These are phyloP conservation scores for Eupristina koningsbergeri DNA, from an alignment of 1,140 invertebrate species.

Conservation along the genomic window DNA sequence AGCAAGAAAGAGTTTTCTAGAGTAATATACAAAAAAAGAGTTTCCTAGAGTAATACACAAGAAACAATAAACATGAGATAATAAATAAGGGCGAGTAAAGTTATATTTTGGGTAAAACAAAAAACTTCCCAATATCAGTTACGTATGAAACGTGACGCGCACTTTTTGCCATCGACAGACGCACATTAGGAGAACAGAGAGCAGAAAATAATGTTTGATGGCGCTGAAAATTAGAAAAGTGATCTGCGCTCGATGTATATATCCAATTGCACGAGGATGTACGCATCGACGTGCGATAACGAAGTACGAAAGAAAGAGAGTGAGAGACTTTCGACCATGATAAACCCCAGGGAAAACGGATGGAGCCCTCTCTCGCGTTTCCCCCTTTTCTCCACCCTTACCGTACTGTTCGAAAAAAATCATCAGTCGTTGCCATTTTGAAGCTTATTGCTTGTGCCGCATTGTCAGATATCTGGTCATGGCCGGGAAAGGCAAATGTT, in stretches of 20 bases:
- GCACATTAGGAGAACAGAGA: constrained; percentile 42
- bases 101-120: constrained; percentile 53
- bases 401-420: not conserved
- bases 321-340: constrained; percentile 27
- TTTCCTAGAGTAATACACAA: not conserved
- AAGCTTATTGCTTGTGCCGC: not conserved
- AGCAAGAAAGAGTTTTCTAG: not conserved
- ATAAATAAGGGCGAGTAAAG: constrained; percentile 38
- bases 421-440: constrained; percentile 23
- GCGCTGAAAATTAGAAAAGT: constrained; percentile 66
- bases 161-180: not conserved
- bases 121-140: constrained; percentile 65
- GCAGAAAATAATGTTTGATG: constrained; percentile 65
- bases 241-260: constrained; percentile 52
- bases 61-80: not conserved
- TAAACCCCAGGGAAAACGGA: constrained; percentile 42
- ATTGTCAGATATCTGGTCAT: not conserved
- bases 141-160: constrained; percentile 56
- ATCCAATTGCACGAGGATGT: constrained; percentile 40
- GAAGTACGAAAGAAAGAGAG: constrained; percentile 51
- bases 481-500: not conserved
- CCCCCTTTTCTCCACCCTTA: not conserved
- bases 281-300: constrained; percentile 36
- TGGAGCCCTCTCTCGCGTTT: not conserved
- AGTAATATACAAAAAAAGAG: no score